Percentiles rank a stretch among this genome's conserved stretches.
Evolutionary conservation across 2,113 vertebrate genomes (phyloP).

Genomic region (Montifringilla adamsi): DNA sequence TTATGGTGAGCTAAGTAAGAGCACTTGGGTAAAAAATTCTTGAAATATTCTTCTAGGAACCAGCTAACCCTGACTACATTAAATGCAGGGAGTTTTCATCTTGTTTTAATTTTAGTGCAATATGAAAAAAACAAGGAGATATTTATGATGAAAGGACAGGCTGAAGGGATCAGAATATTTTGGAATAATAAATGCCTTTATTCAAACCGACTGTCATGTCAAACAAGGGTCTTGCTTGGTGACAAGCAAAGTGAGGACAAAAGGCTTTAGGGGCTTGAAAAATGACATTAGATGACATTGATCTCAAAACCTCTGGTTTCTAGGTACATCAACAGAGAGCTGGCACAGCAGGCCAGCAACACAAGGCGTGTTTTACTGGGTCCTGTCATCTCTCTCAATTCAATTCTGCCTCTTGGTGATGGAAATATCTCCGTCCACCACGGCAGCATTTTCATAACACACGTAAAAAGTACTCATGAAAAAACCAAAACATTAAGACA

Average conservation of each 20-base stretch:
- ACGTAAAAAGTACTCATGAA: background rate
- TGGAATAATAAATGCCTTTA: slow-evolving; percentile 14
- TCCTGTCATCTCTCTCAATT: background rate
- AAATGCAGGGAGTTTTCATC: background rate
- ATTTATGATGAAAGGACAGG: background rate
- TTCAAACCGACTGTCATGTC: slow-evolving; percentile 13
- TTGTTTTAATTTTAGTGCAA: background rate
- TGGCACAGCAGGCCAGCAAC: background rate
- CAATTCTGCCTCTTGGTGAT: background rate
- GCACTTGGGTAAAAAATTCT: background rate
- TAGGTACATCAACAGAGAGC: background rate
- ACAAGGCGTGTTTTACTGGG: background rate
- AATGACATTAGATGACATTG: background rate
- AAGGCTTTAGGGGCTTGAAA: slow-evolving; percentile 36
- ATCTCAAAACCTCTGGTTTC: slow-evolving; percentile 2
- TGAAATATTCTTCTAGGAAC: background rate
- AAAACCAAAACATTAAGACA: background rate
- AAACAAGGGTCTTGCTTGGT: background rate
- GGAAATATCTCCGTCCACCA: background rate
- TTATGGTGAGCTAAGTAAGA: slow-evolving; percentile 8
- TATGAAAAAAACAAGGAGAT: background rate
- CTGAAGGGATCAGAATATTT: slow-evolving; percentile 6
- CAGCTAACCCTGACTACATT: background rate
- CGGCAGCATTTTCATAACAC: background rate
- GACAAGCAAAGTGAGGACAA: slow-evolving; percentile 7